Conservation (phyloP, 2,888 invertebrate genomes). For the Eristalinus aeneus region DNA sequence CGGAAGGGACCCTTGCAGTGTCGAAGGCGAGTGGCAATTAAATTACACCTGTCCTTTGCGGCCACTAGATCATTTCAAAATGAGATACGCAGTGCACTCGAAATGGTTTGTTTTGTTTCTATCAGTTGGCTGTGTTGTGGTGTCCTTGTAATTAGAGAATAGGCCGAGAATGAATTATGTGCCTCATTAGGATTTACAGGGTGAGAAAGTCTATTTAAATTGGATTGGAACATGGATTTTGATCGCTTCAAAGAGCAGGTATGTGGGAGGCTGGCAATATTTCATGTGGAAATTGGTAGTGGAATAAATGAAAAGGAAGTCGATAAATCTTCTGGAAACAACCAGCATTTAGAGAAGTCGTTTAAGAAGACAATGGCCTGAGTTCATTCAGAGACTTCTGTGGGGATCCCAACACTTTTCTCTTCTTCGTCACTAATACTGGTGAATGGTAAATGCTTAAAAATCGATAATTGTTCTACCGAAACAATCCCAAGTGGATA, state of each 20-base stretch:
- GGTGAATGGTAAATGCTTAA: too few species aligned
- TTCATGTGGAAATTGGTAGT: neutral
- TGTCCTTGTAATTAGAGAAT: constrained; percentile 68
- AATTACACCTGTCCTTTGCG: constrained; percentile 64
- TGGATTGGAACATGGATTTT: constrained; percentile 32
- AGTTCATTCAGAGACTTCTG: neutral
- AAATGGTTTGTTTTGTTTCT: constrained; percentile 62
- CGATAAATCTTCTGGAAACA: neutral
- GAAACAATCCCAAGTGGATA: too few species aligned
- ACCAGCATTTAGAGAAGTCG: neutral
- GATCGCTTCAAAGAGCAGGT: neutral
- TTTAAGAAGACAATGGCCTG: neutral
- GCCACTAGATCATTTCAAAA: constrained; percentile 60
- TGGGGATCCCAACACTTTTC: neutral
- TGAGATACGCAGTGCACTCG: constrained; percentile 29
- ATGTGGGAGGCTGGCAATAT: neutral
- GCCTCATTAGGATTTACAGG: constrained; percentile 57
- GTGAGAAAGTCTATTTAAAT: constrained; percentile 41
- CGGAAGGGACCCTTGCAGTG: neutral
- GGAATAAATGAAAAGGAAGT: neutral
- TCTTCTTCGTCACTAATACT: too few species aligned
- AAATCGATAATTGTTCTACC: too few species aligned
- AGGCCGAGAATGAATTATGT: constrained; percentile 61
- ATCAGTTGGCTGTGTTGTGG: constrained; percentile 44
- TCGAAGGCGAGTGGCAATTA: constrained; percentile 63